Conservation (phyloP, 1,140 invertebrate genomes). For the Lycorma delicatula region DNA sequence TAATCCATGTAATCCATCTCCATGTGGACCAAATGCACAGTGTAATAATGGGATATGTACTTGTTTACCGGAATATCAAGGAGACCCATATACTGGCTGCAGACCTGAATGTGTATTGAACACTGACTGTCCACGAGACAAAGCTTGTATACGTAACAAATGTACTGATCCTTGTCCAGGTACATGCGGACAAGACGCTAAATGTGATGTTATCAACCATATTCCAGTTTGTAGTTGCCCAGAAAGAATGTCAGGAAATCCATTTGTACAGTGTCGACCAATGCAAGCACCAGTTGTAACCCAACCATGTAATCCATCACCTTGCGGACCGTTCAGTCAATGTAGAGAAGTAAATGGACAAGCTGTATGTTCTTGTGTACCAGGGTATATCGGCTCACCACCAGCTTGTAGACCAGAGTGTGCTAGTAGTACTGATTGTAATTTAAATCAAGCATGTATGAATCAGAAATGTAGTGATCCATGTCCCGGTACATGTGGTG, state of each 20-base stretch:
- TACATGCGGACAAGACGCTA: conserved; percentile 60
- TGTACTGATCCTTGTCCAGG: conserved; percentile 70
- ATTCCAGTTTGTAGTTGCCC: conserved; percentile 64
- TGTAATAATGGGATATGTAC: conserved; percentile 55
- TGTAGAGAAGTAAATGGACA: conserved; percentile 56
- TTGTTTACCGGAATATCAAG: conserved; percentile 57
- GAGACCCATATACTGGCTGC: conserved; percentile 63
- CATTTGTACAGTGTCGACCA: conserved; percentile 39
- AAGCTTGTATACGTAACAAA: conserved; percentile 63
- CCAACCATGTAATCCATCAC: conserved; percentile 42
- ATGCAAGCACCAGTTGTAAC: conserved; percentile 20
- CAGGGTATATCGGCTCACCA: conserved; percentile 54
- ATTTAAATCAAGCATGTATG: conserved; percentile 54
- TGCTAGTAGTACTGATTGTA: conserved; percentile 61
- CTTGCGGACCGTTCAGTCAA: conserved; percentile 61
- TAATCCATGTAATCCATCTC: conserved; percentile 44
- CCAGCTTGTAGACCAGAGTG: conserved; percentile 67
- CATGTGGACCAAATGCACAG: conserved; percentile 58
- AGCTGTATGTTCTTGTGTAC: conserved; percentile 59
- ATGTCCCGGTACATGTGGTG: conserved; percentile 58
- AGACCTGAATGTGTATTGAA: conserved; percentile 63
- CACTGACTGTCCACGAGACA: conserved; percentile 56
- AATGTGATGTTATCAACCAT: conserved; percentile 72
- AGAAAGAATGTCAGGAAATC: conserved; percentile 60
- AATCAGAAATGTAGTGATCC: conserved; percentile 61